Conservation (phyloP, 2,888 invertebrate species). For the Apamea crenata region DNA sequence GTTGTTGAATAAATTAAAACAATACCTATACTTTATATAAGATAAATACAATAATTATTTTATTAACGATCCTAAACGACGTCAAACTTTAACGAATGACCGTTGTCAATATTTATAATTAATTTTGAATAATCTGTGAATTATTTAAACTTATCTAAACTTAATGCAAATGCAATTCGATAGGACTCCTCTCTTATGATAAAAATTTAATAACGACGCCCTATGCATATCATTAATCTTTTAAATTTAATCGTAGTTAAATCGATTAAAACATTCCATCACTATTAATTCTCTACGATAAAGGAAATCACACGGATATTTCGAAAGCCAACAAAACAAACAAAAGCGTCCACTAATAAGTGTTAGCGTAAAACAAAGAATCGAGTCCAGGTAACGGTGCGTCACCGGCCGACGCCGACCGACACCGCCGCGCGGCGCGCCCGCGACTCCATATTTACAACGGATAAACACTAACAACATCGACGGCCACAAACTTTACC, state of each 20-base stretch:
- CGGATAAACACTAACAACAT: slow-evolving; percentile 72
- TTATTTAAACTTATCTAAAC: slow-evolving; percentile 62
- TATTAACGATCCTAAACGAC: slow-evolving; percentile 53
- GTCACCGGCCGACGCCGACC: slow-evolving; percentile 69
- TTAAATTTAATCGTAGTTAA: slow-evolving; percentile 74
- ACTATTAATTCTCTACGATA: slow-evolving; percentile 83
- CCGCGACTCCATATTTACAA: slow-evolving; percentile 76
- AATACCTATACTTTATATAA: slow-evolving; percentile 68
- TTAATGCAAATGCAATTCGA: slow-evolving; percentile 63
- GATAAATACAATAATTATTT: slow-evolving; percentile 67
- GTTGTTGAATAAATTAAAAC: slow-evolving; percentile 67
- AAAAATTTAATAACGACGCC: slow-evolving; percentile 61
- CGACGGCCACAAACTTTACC: slow-evolving; percentile 69
- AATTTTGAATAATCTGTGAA: slow-evolving; percentile 61
- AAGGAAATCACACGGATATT: slow-evolving; percentile 89
- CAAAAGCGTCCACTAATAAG: slow-evolving; percentile 86
- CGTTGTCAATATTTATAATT: slow-evolving; percentile 52
- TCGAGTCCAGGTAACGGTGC: slow-evolving; percentile 75
- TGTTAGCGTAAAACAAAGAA: slow-evolving; percentile 84
- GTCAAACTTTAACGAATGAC: slow-evolving; percentile 47
- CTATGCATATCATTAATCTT: slow-evolving; percentile 61
- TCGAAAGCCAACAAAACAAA: slow-evolving; percentile 89
- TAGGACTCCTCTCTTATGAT: slow-evolving; percentile 67
- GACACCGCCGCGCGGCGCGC: slow-evolving; percentile 65
- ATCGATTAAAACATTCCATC: slow-evolving; percentile 87